A percentile compares a stretch with the other conserved stretches of the same genome.
These are phyloP conservation scores for Neopelma chrysocephalum DNA, from an alignment of 2,797 vertebrate species.

Conservation along the genomic window DNA sequence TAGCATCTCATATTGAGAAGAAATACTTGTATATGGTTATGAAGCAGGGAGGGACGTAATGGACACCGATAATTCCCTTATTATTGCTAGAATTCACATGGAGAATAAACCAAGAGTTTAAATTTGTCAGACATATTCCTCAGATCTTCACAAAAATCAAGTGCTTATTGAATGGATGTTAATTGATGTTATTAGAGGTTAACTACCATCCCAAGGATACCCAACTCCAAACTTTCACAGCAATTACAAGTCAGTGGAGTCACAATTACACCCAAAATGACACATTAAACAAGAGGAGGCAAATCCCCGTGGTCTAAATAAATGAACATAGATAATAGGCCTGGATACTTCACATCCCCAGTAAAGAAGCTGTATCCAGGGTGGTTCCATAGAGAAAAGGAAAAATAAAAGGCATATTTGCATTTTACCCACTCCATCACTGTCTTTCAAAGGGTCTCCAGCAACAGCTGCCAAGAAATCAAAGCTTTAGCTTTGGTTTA, in stretches of 20 bases:
- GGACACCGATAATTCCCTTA: background rate
- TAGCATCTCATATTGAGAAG: background rate
- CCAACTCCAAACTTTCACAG: background rate
- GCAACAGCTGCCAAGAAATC: background rate
- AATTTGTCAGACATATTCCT: background rate
- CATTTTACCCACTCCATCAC: background rate
- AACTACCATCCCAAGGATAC: background rate
- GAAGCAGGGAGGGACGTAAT: background rate
- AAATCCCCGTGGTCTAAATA: background rate
- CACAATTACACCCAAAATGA: background rate
- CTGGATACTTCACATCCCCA: background rate
- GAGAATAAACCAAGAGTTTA: background rate
- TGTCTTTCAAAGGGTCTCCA: background rate
- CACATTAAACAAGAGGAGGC: background rate
- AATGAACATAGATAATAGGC: accelerated
- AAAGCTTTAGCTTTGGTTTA: background rate
- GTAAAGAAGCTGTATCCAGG: background rate
- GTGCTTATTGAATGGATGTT: accelerated
- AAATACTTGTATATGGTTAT: background rate
- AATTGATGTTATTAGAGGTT: background rate
- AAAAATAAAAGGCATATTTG: background rate
- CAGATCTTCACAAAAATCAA: background rate
- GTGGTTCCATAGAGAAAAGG: background rate
- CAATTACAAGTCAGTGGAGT: background rate
- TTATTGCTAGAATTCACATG: background rate